phyloP scores from a whole-genome alignment of 2,113 vertebrate genomes.

The Chloropsis cyanopogon region DNA sequence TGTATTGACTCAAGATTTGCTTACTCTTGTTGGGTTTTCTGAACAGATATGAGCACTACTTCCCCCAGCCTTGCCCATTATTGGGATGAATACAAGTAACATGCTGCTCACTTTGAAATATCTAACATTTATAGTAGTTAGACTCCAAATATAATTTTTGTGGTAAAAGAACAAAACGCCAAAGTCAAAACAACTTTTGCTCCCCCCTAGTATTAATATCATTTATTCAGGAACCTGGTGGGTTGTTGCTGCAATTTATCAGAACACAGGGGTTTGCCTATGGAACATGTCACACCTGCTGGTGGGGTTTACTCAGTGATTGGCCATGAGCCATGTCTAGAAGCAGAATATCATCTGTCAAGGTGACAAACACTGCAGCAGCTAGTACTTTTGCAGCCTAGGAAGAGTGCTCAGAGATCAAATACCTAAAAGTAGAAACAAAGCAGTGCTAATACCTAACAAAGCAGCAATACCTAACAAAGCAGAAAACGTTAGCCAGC shows the following conservation, averaged over 20 bases:
- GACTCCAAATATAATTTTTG: not conserved
- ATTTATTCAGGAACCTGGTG: not conserved
- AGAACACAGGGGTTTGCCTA: not conserved
- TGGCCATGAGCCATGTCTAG: not conserved
- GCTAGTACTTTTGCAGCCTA: not conserved
- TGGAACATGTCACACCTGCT: not conserved
- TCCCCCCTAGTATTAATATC: not conserved
- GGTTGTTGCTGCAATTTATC: not conserved
- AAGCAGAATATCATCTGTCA: not conserved
- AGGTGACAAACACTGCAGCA: not conserved
- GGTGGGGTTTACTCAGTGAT: not conserved
- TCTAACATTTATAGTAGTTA: not conserved
- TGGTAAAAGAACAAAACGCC: not conserved
- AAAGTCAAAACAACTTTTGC: not conserved
- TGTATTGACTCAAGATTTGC: not conserved
- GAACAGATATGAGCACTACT: not conserved
- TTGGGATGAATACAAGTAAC: not conserved
- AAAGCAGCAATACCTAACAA: not conserved
- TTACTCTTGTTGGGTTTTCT: not conserved
- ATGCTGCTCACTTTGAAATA: not conserved
- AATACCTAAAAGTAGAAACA: not conserved
- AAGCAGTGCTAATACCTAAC: not conserved
- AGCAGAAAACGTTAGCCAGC: not conserved
- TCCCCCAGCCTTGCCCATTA: not conserved
- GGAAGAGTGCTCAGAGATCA: not conserved